Evolutionary conservation across 2,797 vertebrate species (phyloP), one percentile per base, ranked within the genome.

Genomic region (Adelosebastes latens): DNA sequence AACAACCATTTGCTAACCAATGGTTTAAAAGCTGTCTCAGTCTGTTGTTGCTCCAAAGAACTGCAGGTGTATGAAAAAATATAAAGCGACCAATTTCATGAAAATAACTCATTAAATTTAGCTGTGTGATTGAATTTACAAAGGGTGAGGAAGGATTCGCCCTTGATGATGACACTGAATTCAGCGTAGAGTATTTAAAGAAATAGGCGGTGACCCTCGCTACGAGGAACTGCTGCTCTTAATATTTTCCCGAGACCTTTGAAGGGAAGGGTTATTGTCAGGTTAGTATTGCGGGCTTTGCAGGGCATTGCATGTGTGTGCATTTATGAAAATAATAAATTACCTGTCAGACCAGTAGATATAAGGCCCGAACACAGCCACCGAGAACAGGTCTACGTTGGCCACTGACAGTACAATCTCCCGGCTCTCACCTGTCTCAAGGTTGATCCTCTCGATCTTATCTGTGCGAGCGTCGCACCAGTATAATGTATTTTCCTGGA

Each of bases 321-420:
- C 93, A 94, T 94, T 96, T 94, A 96, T 94, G 95, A 94, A 97
- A 96, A 97, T 94, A 97, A 97, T 96, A 96, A 98, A 98, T 99
- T 98, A 99, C 98, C 98, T 99, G 98, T 99, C 98, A 98, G 98
- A 99, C 98, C 98, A 99, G 96, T 99, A 99, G 96, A 99, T 98
- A 96, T 99, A 99, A 94, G 97, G 97, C 89, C 98, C 98, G 64
- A 99, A 99, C 96, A 99, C 98, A 13, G 97, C 96, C 63, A 99
- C 97, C 20, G 98, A 99, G 96, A 99, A 99, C 94, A 99, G 96
- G 96, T 99, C 98, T 93, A 99, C 97, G 86, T 98, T 99, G 96
- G 96, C 97, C 90, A 96, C 96, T 94, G 98, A 97, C 96, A 99
- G 96, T 81, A 99, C 97, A 96, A 97, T 97, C 96, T 99, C 97